A percentile compares a stretch with the other conserved stretches of the same genome.
These are phyloP conservation scores for Drosophila percnosoma DNA, from an alignment of 2,888 invertebrate species.

Conservation along the genomic window DNA sequence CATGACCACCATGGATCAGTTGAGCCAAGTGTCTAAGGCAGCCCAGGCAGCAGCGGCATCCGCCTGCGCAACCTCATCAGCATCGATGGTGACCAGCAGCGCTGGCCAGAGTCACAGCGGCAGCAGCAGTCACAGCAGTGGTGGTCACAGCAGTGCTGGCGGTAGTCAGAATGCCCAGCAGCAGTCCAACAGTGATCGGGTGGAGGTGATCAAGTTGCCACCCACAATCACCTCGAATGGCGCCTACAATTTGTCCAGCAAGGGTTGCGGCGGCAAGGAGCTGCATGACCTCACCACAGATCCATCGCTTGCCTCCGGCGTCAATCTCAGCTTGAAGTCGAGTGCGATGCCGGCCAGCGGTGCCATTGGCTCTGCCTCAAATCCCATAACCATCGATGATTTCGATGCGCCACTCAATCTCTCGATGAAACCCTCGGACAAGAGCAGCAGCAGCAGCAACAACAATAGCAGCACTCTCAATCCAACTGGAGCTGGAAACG, in stretches of 20 bases:
- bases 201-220: conserved; percentile 93
- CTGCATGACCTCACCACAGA: conserved; percentile 82
- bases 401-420: conserved; percentile 93
- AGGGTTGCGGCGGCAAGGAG: conserved; percentile 78
- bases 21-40: conserved; percentile 60
- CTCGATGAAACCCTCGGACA: conserved; percentile 89
- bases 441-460: conserved; percentile 53
- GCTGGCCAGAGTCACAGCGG: conserved; percentile 43
- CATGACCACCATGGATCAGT: conserved; percentile 58
- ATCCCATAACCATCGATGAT: conserved; percentile 86
- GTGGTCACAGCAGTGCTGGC: background rate
- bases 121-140: conserved; percentile 26
- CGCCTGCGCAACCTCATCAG: conserved; percentile 20
- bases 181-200: conserved; percentile 87
- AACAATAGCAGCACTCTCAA: conserved; percentile 23
- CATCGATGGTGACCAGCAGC: conserved; percentile 47
- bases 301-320: conserved; percentile 73
- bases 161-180: conserved; percentile 25
- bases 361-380: conserved; percentile 80
- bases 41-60: conserved; percentile 32
- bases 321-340: conserved; percentile 84
- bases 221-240: conserved; percentile 88
- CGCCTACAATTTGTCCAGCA: conserved; percentile 84
- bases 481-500: conserved; percentile 14
- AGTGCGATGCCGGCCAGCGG: conserved; percentile 52